A percentile compares a stretch with the other conserved stretches of the same genome.
Evolutionary conservation across 2,797 vertebrate species (phyloP).

Genomic region (Mustela erminea): DNA sequence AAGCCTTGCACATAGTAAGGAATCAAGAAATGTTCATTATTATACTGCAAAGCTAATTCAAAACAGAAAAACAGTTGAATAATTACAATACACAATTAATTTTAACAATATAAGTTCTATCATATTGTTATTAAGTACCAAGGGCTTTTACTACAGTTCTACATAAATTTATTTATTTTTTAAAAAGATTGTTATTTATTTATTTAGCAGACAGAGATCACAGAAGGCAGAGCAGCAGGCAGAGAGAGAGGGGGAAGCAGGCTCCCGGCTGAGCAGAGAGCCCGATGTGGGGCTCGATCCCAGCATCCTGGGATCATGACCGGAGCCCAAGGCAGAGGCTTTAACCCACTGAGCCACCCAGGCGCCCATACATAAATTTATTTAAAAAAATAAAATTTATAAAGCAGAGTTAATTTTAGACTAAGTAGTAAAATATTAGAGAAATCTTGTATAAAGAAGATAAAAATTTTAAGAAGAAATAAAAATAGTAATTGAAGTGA

Average conservation of each 20-base stretch:
- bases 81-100: background rate
- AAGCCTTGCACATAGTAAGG: background rate
- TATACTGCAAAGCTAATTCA: background rate
- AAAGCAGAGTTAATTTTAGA: background rate
- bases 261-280: too few relatives aligned
- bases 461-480: background rate
- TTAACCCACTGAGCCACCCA: too few relatives aligned
- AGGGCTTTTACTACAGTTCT: background rate
- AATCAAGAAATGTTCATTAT: background rate
- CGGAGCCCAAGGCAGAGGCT: too few relatives aligned
- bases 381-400: background rate
- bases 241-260: too few relatives aligned
- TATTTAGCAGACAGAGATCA: too few relatives aligned
- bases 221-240: too few relatives aligned
- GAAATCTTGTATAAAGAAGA: background rate
- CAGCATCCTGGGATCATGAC: too few relatives aligned
- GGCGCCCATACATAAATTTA: background rate
- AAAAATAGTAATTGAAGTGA: background rate
- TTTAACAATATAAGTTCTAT: background rate
- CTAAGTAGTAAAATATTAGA: background rate
- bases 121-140: background rate
- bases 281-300: too few relatives aligned
- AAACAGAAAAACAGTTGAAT: background rate
- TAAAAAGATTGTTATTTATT: too few relatives aligned
- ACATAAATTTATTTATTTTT: background rate